A percentile compares a stretch with the other conserved stretches of the same genome.
Evolutionary conservation across 2,888 invertebrate genomes (phyloP).

Genomic region (Oegoconia quadripuncta): DNA sequence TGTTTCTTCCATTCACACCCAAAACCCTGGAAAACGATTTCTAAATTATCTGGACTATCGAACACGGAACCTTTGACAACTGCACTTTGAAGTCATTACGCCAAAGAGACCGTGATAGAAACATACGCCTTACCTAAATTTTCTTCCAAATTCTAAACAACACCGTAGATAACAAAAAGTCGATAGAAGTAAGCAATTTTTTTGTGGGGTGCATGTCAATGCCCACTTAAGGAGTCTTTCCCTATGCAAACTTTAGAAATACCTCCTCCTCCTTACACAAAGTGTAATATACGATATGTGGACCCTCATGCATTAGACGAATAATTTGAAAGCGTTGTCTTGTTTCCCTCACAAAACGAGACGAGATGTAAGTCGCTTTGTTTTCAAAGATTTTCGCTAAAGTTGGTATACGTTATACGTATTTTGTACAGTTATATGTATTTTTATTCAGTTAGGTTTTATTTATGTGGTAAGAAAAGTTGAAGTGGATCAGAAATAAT

Average conservation of each 20-base stretch:
- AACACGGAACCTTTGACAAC: too few relatives aligned
- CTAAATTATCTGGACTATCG: too few relatives aligned
- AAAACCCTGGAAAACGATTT: too few relatives aligned
- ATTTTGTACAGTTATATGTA: constrained; percentile 21
- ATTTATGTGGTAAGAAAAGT: too few relatives aligned
- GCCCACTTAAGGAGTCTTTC: neutral
- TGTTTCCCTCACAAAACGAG: constrained; percentile 42
- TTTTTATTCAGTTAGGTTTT: constrained; percentile 5
- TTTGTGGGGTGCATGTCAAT: constrained; percentile 32
- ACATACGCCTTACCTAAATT: too few relatives aligned
- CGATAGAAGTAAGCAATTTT: constrained; percentile 18
- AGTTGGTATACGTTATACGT: constrained; percentile 33
- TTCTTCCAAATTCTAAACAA: neutral
- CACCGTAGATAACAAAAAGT: constrained; percentile 1
- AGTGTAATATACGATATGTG: constrained; percentile 50
- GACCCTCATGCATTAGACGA: constrained; percentile 51
- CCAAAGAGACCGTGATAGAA: too few relatives aligned
- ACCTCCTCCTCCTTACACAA: constrained; percentile 32
- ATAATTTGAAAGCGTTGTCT: constrained; percentile 75
- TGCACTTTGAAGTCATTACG: too few relatives aligned
- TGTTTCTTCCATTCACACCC: too few relatives aligned
- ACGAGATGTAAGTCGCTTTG: constrained; percentile 10
- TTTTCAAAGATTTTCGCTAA: constrained; percentile 36
- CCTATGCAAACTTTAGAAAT: constrained; percentile 30
- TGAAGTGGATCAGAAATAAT: too few relatives aligned